Evolutionary conservation across 30 jellyfish, hydroid and myxozoan genomes (phyloP), one percentile per base, ranked within the genome.

Genomic region (Phacellophora camtschatica): DNA sequence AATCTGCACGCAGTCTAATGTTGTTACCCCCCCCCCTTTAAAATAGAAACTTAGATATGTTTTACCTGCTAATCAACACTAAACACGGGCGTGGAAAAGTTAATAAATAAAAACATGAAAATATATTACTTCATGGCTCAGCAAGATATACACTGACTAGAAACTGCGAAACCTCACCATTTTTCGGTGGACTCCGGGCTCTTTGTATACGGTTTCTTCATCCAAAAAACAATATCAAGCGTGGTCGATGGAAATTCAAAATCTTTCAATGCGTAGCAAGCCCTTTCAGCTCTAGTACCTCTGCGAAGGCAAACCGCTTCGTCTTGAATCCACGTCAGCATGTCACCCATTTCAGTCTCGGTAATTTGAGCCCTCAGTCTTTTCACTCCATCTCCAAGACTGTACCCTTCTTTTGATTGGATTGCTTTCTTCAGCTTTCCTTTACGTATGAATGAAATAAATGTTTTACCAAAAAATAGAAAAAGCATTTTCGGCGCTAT

Each of bases 371-470:
- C 61, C 20, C 20, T 46, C 28, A 46, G 61, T 46, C 9, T 46
- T 28, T 46, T 46, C 61, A 46, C n/a, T 46, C 61, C 61, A 46
- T 46, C 61, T 7, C 61, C 61, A 11, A 34, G 51, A 25, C 57
- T 36, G 19, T 19, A 36, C 7, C 16, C 74, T 13, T 49, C 56
- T 30, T 57, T 37, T 10, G 56, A 66, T 5, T 23, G 56, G 31
- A 54, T 36, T 36, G 88, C 88, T 5, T 55, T 43, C 48, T 19
- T 48, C 13, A 50, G 53, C 31, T 13, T 24, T 13, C 56, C 87
- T 48, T 4, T 22, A 2, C 0, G 31, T 29, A 30, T 45, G 19
- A 45, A 45, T 12, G 23, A 45, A 45, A 45, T n/a, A n/a, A n/a
- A n/a, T n/a, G n/a, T n/a, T n/a, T n/a, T n/a, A n/a, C n/a, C n/a